Evolutionary conservation across 2,797 vertebrate species (phyloP).

Genomic region (Aselliscus stoliczkanus): DNA sequence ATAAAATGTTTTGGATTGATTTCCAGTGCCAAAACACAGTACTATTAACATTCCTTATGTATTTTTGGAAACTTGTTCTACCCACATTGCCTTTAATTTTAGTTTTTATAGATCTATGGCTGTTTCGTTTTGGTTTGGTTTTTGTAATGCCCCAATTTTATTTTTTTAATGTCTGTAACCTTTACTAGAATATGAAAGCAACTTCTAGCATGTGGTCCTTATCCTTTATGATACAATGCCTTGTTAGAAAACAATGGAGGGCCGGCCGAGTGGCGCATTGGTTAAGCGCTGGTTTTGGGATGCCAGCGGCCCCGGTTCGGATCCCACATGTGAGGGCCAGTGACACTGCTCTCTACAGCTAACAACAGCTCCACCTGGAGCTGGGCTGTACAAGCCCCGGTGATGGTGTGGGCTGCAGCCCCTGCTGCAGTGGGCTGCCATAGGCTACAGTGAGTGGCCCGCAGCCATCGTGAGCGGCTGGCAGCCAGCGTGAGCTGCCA

Average conservation of each 20-base stretch:
- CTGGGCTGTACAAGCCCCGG: too few relatives aligned
- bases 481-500: too few relatives aligned
- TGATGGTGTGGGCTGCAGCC: too few relatives aligned
- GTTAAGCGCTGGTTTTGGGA: too few relatives aligned
- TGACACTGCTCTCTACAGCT: too few relatives aligned
- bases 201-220: not conserved
- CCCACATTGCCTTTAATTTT: slow-evolving; percentile 41
- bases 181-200: slow-evolving; percentile 40
- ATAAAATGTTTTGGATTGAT: slow-evolving; percentile 60
- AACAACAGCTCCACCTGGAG: too few relatives aligned
- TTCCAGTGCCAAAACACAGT: slow-evolving; percentile 62
- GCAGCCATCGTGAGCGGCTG: too few relatives aligned
- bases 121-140: slow-evolving; percentile 25
- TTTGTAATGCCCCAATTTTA: not conserved
- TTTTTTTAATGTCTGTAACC: not conserved
- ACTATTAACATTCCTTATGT: slow-evolving; percentile 33
- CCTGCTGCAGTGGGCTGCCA: too few relatives aligned
- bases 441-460: too few relatives aligned
- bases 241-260: not conserved
- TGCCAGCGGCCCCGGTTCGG: too few relatives aligned
- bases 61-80: slow-evolving; percentile 50
- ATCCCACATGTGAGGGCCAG: too few relatives aligned
- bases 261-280: too few relatives aligned
- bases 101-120: slow-evolving; percentile 44
- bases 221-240: not conserved